Evolutionary conservation across 2,888 invertebrate genomes (phyloP).

Genomic region (Synanthedon myopaeformis): DNA sequence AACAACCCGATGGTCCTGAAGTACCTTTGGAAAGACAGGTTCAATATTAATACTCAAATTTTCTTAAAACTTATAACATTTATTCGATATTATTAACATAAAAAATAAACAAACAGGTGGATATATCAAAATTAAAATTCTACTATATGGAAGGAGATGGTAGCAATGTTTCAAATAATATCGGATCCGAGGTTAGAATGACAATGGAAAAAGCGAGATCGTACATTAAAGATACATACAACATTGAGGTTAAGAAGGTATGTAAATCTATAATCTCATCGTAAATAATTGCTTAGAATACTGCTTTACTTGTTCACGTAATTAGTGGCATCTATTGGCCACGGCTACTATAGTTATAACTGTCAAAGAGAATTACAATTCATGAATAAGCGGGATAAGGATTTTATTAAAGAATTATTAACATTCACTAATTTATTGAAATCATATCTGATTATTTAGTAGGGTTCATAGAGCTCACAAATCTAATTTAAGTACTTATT

Average conservation of each 20-base stretch:
- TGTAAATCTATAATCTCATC: conserved; percentile 2
- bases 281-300: not conserved
- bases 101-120: conserved; percentile 48
- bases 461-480: no score
- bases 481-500: no score
- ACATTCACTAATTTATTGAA: no score
- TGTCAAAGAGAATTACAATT: no score
- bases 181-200: conserved; percentile 70
- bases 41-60: conserved; percentile 9
- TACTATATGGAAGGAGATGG: conserved; percentile 86
- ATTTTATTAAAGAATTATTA: no score
- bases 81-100: not conserved
- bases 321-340: no score
- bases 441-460: no score
- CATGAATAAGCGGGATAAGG: no score
- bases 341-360: no score
- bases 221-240: conserved; percentile 66
- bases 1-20: conserved; percentile 54
- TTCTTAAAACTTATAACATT: not conserved
- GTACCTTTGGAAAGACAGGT: conserved; percentile 57
- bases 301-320: not conserved
- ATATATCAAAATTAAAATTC: conserved; percentile 74
- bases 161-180: conserved; percentile 71
- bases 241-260: conserved; percentile 71
- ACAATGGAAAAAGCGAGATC: conserved; percentile 67